Evolutionary conservation across 2,888 invertebrate species (phyloP).

Genomic region (Xestia rhomboidea): DNA sequence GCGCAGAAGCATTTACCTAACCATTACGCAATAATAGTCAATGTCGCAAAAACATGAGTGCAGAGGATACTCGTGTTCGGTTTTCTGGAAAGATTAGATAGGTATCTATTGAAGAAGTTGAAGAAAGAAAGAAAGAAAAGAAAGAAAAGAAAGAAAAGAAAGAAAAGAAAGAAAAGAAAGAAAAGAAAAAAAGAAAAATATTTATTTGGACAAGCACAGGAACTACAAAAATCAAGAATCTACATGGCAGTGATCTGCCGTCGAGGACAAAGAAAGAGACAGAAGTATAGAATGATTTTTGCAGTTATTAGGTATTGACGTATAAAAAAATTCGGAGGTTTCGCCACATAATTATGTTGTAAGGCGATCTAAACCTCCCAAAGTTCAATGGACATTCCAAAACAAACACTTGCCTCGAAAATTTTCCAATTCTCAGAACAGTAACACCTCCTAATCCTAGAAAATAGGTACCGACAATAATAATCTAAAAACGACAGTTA

Average conservation of each 20-base stretch:
- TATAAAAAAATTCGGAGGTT: too few relatives aligned
- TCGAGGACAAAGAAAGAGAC: neutral
- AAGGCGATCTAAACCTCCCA: neutral
- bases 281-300: neutral
- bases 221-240: too few relatives aligned
- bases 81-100: neutral
- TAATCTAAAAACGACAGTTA: slow-evolving; percentile 61
- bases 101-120: neutral
- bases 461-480: slow-evolving; percentile 19
- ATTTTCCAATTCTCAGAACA: neutral
- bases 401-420: neutral
- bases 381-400: neutral
- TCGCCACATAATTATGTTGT: too few relatives aligned
- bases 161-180: too few relatives aligned
- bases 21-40: slow-evolving; percentile 1
- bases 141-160: too few relatives aligned
- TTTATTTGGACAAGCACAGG: too few relatives aligned
- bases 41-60: neutral
- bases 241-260: neutral
- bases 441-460: slow-evolving; percentile 21
- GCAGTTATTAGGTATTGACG: neutral
- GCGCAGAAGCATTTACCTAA: neutral
- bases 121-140: too few relatives aligned
- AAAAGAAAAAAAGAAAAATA: too few relatives aligned
- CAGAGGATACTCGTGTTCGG: neutral